A percentile compares a stretch with the other conserved stretches of the same genome.
Evolutionary conservation across 35 echinoderm and acorn worm genomes (phyloP).

Genomic region (Diadema setosum): DNA sequence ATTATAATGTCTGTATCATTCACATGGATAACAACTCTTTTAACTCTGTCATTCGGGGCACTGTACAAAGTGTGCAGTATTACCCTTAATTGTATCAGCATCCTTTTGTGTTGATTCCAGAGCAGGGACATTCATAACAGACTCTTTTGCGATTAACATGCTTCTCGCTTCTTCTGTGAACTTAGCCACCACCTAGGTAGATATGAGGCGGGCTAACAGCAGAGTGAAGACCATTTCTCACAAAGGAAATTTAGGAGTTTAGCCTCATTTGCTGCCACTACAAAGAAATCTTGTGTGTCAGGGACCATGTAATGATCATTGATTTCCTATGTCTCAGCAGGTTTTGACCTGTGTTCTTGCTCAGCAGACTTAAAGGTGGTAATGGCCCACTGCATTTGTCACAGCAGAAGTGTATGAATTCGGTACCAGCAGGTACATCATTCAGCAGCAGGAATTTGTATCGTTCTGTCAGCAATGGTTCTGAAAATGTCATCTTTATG

Average conservation of each 20-base stretch:
- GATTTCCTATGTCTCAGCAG: neutral
- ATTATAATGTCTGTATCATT: neutral
- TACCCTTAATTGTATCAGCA: no score
- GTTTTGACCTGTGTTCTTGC: neutral
- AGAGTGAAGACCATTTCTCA: no score
- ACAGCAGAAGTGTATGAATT: no score
- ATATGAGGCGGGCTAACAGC: neutral
- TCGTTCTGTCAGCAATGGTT: no score
- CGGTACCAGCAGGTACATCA: no score
- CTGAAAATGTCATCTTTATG: no score
- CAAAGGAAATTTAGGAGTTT: no score
- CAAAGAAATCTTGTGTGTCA: neutral
- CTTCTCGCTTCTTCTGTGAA: no score
- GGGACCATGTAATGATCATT: neutral
- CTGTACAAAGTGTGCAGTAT: neutral
- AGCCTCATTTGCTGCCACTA: neutral
- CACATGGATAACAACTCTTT: neutral
- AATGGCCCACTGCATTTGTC: neutral
- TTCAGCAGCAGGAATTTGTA: neutral
- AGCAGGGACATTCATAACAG: no score
- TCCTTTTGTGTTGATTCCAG: no score
- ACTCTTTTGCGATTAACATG: no score
- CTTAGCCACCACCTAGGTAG: neutral
- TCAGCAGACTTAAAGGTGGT: neutral
- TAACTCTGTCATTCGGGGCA: neutral